Conservation (phyloP, 2,797 vertebrate species). For the Pseudopleuronectes americanus region DNA sequence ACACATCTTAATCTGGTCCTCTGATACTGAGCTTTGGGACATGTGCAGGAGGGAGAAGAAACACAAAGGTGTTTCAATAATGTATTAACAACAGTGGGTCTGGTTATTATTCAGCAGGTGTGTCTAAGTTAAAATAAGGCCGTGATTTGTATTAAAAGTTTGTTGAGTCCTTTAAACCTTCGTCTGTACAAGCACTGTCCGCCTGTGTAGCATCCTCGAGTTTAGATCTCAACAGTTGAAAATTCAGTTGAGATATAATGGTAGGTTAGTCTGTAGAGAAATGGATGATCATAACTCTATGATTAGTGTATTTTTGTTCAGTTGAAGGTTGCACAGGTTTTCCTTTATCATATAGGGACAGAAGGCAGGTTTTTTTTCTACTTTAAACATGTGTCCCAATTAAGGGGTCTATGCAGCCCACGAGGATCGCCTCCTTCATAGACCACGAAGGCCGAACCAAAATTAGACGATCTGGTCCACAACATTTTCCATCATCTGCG, state of each 20-base stretch:
- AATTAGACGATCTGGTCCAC: too few relatives aligned
- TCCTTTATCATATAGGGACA: not conserved
- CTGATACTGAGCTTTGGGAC: constrained; percentile 31
- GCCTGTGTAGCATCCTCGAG: constrained; percentile 12
- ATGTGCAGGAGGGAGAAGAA: constrained; percentile 10
- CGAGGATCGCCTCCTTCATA: too few relatives aligned
- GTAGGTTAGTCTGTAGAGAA: constrained; percentile 9
- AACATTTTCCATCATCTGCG: too few relatives aligned
- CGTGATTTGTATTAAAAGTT: constrained; percentile 26
- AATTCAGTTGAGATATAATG: constrained; percentile 19
- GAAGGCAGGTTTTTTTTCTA: constrained; percentile 3
- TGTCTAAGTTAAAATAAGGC: constrained; percentile 10
- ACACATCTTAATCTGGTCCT: constrained; percentile 44
- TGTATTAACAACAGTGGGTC: constrained; percentile 25
- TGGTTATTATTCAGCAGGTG: constrained; percentile 40
- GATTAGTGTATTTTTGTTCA: constrained; percentile 10
- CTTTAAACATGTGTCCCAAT: not conserved
- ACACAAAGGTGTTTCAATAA: constrained; percentile 33
- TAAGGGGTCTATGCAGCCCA: too few relatives aligned
- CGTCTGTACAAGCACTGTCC: constrained; percentile 23
- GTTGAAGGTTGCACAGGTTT: constrained; percentile 3
- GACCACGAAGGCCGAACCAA: too few relatives aligned
- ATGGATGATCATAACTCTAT: constrained; percentile 18
- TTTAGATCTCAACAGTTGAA: constrained; percentile 13
- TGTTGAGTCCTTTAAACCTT: constrained; percentile 26